Evolutionary conservation across 2,888 invertebrate genomes (phyloP), one percentile per base, ranked within the genome.

Genomic region (Coleophora flavipennella): DNA sequence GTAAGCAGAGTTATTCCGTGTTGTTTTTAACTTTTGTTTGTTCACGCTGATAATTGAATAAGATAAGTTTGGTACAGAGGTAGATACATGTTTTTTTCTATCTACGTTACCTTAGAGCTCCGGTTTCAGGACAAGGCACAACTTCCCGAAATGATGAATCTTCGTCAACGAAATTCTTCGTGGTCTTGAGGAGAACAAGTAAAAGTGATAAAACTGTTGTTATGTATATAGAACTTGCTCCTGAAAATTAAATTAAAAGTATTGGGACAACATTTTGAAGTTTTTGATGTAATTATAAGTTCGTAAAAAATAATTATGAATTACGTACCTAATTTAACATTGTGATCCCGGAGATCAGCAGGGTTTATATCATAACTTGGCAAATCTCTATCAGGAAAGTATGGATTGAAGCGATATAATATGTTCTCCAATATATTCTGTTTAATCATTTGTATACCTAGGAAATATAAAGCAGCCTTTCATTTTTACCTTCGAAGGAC

Each of bases 391-490:
- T 61, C 40, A 1, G 81, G 80, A 43, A 73, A 80, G 45, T 73
- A 79, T 0, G 83, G 83, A 43, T 81, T 79, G 43, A 80, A 81
- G 1, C 81, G 71, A 46, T 69, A 75, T 20, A 77, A 69, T 29
- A 84, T 51, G 41, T 68, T 70, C 42, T 81, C 80, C n/a, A 81
- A 46, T 32, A 80, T 62, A 44, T 76, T 74, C 42, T 72, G 70
- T 35, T 66, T 63, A 51, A 80, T 60, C 63, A 83, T 62, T 34
- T 59, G 55, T 31, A 76, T 50, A 55, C 81, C 83, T 83, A 60
- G 10, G 28, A 34, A 20, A 20, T 20, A 20, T 13, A 20, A n/a
- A n/a, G n/a, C n/a, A n/a, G n/a, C n/a, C n/a, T n/a, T n/a, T n/a
- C n/a, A n/a, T n/a, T n/a, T n/a, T n/a, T n/a, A n/a, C n/a, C n/a